These are phyloP conservation scores for Zaprionus africanus DNA, from an alignment of 1,140 invertebrate species.

Conservation along the genomic window DNA sequence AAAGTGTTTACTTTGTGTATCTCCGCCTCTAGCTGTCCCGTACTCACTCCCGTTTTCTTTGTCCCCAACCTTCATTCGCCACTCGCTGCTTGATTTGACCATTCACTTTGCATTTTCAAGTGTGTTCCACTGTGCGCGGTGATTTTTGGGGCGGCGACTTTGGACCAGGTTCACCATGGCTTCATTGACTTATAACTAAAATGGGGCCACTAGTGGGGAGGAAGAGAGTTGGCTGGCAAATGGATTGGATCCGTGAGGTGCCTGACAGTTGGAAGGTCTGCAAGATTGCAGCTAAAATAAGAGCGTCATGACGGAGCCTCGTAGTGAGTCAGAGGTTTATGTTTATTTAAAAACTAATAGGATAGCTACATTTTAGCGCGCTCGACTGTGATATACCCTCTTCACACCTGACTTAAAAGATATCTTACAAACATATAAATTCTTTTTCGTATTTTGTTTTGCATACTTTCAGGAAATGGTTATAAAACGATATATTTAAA, in stretches of 20 bases:
- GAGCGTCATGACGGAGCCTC: background rate
- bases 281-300: background rate
- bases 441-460: too few species aligned
- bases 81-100: conserved; percentile 36
- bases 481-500: too few species aligned
- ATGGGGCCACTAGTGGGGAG: background rate
- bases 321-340: background rate
- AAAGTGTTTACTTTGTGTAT: conserved; percentile 62
- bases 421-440: too few species aligned
- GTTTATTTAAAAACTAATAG: too few species aligned
- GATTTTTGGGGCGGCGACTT: conserved; percentile 47
- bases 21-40: background rate
- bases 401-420: too few species aligned
- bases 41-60: background rate
- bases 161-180: conserved; percentile 34
- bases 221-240: conserved; percentile 39
- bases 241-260: conserved; percentile 59
- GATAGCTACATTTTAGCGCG: too few species aligned
- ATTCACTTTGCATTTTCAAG: conserved; percentile 58
- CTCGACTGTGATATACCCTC: too few species aligned
- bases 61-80: background rate
- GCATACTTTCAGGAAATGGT: too few species aligned
- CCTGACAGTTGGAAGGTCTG: conserved; percentile 47
- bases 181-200: conserved; percentile 59
- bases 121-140: conserved; percentile 30